Evolutionary conservation across 2,113 vertebrate species (phyloP), one percentile per base, ranked within the genome.

Genomic region (Equus przewalskii): DNA sequence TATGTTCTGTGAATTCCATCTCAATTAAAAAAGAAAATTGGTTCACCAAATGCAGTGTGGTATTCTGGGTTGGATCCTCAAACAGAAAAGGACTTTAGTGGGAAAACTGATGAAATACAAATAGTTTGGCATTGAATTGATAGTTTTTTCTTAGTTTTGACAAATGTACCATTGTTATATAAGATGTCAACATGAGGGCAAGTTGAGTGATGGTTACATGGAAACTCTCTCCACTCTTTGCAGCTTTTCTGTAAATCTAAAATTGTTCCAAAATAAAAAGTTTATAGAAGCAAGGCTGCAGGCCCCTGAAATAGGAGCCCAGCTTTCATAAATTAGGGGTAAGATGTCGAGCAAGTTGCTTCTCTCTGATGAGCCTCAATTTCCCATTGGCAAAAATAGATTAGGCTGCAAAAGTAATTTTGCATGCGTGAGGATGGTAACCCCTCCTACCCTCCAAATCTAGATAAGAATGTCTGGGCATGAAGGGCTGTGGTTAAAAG

Each of bases 161-260:
- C 9, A 33, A 86, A 67, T 49, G 22, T 49, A 46, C 75, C 80
- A 67, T 73, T 44, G 51, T 89, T 92, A 58, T n/a, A 0, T 46
- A 58, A 82, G 56, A 75, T 75, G 26, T 70, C 54, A 95, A 92
- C 46, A 67, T n/a, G 30, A 73, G 24, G 75, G 46, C 19, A 93
- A 80, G 46, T 16, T 65, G 56, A 49, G 12, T 93, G 26, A 80
- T 0, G n/a, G 70, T 60, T 72, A 30, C 49, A 28, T 19, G 16
- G 15, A 28, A 92, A 22, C 14, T 44, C 49, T 75, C n/a, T 73
- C 14, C 10, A 67, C 41, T 62, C 64, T 65, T 24, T 60, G 28
- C 46, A 87, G 26, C 49, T 87, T 93, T 93, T 87, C 33, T 84
- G 7, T 89, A 92, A 92, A 51, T 79, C 69, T 81, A n/a, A 86